Percentiles rank a stretch among this genome's conserved stretches.
Conservation (phyloP, 2,888 invertebrate genomes). For the Agriopis leucophaearia region DNA sequence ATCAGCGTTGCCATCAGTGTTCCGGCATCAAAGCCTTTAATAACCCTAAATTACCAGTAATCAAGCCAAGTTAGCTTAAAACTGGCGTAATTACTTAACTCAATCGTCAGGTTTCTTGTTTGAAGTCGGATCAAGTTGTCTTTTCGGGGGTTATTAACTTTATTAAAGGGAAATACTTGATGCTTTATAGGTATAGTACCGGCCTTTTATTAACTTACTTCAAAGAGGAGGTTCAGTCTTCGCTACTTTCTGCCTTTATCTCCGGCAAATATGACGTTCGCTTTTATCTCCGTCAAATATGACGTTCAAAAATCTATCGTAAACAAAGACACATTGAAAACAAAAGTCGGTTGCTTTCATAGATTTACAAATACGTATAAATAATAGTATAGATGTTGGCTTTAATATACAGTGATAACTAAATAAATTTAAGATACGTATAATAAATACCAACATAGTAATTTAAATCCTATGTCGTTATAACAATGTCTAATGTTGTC, state of each 20-base stretch:
- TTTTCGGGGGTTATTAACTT: slow-evolving; percentile 30
- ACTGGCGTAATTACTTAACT: slow-evolving; percentile 30
- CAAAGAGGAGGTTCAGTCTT: background rate
- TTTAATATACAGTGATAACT: too few relatives aligned
- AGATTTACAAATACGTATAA: too few relatives aligned
- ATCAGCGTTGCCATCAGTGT: slow-evolving; percentile 14
- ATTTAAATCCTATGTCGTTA: too few relatives aligned
- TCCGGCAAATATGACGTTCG: too few relatives aligned
- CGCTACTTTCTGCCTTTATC: background rate
- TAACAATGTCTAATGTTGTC: too few relatives aligned
- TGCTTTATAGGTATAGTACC: slow-evolving; percentile 7
- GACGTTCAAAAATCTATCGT: too few relatives aligned
- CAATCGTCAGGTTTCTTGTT: slow-evolving; percentile 36
- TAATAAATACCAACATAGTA: too few relatives aligned
- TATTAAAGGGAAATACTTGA: slow-evolving; percentile 30
- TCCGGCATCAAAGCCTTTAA: slow-evolving; percentile 29
- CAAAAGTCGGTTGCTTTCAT: too few relatives aligned
- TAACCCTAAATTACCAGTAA: slow-evolving; percentile 33
- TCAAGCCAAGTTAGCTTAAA: slow-evolving; percentile 26
- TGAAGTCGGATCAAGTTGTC: slow-evolving; percentile 36
- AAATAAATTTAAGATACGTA: too few relatives aligned
- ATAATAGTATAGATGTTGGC: too few relatives aligned
- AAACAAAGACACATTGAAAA: too few relatives aligned
- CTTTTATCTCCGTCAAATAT: too few relatives aligned
- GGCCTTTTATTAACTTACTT: slow-evolving; percentile 1